Percentiles rank a stretch among this genome's conserved stretches.
Evolutionary conservation across 2,797 vertebrate genomes (phyloP).

Genomic region (Aldrovandia affinis): DNA sequence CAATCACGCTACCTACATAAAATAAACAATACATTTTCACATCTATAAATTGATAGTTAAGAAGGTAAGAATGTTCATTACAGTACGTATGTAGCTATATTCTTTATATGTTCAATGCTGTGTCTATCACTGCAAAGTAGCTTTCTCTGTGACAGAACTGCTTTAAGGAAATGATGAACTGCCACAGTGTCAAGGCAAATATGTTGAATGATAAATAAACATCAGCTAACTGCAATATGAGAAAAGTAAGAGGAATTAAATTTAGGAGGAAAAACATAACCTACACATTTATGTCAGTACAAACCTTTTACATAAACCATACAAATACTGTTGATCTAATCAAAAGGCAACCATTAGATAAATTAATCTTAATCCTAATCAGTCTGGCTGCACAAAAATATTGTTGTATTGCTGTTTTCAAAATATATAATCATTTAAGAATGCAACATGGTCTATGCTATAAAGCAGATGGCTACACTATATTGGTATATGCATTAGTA

Average conservation of each 20-base stretch:
- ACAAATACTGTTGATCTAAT: too few species aligned
- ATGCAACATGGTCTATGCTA: neutral
- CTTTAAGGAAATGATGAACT: neutral
- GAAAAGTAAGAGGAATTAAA: neutral
- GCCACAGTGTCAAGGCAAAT: neutral
- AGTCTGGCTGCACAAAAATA: too few species aligned
- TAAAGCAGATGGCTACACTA: neutral
- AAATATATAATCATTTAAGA: too few species aligned
- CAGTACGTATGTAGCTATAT: too few species aligned
- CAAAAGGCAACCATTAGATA: neutral
- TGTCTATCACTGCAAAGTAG: neutral
- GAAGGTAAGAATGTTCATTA: slow-evolving; percentile 1
- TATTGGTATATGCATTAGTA: neutral
- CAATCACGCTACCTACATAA: neutral
- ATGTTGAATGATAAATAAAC: neutral
- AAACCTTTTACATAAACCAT: neutral
- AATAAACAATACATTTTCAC: neutral
- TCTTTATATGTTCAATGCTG: too few species aligned
- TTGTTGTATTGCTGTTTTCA: too few species aligned
- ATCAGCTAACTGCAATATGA: neutral
- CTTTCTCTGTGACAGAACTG: neutral
- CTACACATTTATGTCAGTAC: neutral
- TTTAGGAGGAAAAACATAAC: neutral
- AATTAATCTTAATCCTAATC: neutral
- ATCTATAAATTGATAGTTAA: too few species aligned